phyloP scores from a whole-genome alignment of 2,113 vertebrate species.

The Tonatia bakeri region DNA sequence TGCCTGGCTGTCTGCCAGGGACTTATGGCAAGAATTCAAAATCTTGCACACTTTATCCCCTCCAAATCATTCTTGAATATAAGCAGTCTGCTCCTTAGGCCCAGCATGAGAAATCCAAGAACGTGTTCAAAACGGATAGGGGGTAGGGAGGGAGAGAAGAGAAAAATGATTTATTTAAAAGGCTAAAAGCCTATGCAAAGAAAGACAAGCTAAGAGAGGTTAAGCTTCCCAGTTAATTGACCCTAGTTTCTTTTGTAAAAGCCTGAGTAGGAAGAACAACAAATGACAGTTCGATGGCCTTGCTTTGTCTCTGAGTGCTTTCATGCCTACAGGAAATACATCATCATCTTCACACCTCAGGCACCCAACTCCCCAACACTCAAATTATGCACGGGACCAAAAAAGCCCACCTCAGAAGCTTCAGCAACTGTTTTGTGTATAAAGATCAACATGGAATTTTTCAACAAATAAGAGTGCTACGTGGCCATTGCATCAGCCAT shows the following conservation, averaged over 20 bases:
- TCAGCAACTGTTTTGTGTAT: conserved; percentile 69
- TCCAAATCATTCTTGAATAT: conserved; percentile 87
- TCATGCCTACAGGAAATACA: conserved; percentile 79
- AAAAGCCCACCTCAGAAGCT: conserved; percentile 71
- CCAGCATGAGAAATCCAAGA: conserved; percentile 82
- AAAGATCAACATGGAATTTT: conserved; percentile 79
- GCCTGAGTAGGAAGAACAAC: conserved; percentile 77
- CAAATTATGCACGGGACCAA: conserved; percentile 74
- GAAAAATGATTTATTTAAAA: conserved; percentile 84
- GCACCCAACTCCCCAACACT: conserved; percentile 73
- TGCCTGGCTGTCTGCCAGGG: conserved; percentile 86
- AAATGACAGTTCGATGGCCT: conserved; percentile 78
- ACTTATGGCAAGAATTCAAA: conserved; percentile 88
- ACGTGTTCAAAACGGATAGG: conserved; percentile 76
- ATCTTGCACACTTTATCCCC: conserved; percentile 86
- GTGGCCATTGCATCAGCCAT: conserved; percentile 70
- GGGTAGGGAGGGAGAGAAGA: conserved; percentile 46
- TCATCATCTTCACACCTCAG: conserved; percentile 82
- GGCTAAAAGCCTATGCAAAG: conserved; percentile 82
- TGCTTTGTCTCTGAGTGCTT: conserved; percentile 78
- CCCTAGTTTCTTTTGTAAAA: conserved; percentile 79
- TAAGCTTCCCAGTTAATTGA: conserved; percentile 86
- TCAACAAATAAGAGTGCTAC: conserved; percentile 75
- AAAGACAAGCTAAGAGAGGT: conserved; percentile 82
- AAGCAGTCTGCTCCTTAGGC: conserved; percentile 83